Percentiles rank a stretch among this genome's conserved stretches.
Evolutionary conservation across 2,113 vertebrate species (phyloP).

Genomic region (Anhinga anhinga): DNA sequence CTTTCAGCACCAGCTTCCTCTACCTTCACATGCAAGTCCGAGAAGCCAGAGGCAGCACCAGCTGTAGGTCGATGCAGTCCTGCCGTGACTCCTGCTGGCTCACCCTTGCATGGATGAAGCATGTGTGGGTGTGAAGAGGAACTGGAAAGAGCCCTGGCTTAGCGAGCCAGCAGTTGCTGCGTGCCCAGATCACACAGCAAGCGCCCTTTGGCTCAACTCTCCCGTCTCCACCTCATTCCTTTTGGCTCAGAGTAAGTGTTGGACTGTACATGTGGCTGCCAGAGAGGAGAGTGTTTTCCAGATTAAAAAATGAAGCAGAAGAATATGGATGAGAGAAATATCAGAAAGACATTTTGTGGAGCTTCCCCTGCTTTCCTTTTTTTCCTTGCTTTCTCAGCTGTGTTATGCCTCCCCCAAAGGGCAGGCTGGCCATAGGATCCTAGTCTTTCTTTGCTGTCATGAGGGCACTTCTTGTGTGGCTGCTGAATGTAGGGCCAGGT

Average conservation of each 20-base stretch:
- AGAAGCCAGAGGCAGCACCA: background rate
- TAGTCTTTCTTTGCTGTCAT: background rate
- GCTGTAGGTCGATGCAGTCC: background rate
- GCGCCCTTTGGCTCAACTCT: background rate
- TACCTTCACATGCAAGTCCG: background rate
- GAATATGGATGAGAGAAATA: background rate
- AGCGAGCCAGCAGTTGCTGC: background rate
- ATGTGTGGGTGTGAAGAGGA: background rate
- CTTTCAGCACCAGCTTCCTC: background rate
- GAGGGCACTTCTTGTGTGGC: background rate
- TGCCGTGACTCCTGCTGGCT: background rate
- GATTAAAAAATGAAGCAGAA: background rate
- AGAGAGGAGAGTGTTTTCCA: background rate
- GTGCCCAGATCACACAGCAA: background rate
- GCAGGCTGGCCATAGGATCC: background rate
- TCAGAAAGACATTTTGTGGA: background rate
- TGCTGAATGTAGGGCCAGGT: background rate
- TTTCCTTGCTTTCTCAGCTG: background rate
- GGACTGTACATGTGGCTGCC: background rate
- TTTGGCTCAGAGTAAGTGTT: background rate
- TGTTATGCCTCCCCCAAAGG: background rate
- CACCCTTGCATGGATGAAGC: background rate
- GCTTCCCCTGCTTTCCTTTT: background rate
- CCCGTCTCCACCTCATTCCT: background rate
- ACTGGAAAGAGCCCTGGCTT: background rate